Conservation (phyloP, 2,888 invertebrate species). For the Ischnura elegans region DNA sequence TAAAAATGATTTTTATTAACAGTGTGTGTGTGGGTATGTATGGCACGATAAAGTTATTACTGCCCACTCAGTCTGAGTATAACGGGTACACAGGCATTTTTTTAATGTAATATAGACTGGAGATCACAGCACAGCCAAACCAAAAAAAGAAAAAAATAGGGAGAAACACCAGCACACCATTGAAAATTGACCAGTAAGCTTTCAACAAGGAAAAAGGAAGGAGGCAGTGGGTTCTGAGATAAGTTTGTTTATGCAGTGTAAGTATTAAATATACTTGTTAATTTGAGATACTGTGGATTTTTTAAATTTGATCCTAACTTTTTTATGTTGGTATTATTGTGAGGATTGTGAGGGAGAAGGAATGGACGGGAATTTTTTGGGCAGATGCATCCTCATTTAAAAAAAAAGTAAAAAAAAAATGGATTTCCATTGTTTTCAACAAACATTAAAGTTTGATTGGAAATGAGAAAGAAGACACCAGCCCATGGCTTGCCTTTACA, state of each 20-base stretch:
- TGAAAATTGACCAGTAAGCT: conserved; percentile 67
- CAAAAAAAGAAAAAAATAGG: conserved; percentile 59
- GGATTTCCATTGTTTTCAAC: conserved; percentile 44
- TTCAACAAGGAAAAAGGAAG: conserved; percentile 67
- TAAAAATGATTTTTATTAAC: conserved; percentile 67
- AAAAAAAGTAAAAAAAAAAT: conserved; percentile 16
- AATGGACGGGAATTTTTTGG: conserved; percentile 65
- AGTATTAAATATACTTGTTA: conserved; percentile 56
- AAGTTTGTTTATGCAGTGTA: conserved; percentile 57
- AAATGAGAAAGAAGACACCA: conserved; percentile 65
- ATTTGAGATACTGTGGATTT: conserved; percentile 55
- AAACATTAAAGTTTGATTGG: conserved; percentile 63
- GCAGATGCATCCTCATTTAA: conserved; percentile 67
- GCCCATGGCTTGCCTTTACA: conserved; percentile 64
- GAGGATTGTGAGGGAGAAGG: conserved; percentile 63
- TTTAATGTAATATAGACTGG: conserved; percentile 65
- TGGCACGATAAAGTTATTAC: conserved; percentile 67
- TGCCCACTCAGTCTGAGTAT: conserved; percentile 67
- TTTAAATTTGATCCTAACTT: conserved; percentile 42
- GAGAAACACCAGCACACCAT: conserved; percentile 67
- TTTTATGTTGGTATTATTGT: conserved; percentile 51
- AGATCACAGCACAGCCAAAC: conserved; percentile 67
- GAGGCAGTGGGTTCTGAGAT: conserved; percentile 66
- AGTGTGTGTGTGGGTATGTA: conserved; percentile 67
- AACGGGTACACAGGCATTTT: conserved; percentile 66